Percentiles rank a stretch among this genome's conserved stretches.
These are phyloP conservation scores for Rotaria magnacalcarata DNA, from an alignment of 2,888 invertebrate genomes.

Conservation along the genomic window DNA sequence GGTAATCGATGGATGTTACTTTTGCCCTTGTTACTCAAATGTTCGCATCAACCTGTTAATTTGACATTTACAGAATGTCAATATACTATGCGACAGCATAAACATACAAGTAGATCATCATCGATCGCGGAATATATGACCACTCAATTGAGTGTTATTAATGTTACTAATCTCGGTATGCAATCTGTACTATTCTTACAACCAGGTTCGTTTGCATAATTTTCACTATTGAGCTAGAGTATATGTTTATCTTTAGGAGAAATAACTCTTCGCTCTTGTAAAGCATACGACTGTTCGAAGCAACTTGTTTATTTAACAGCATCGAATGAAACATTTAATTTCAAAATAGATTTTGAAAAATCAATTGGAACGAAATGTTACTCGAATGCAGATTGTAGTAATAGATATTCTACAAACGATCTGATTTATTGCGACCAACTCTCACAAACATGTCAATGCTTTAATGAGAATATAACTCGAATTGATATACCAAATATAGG, in stretches of 20 bases:
- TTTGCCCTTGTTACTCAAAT: conserved; percentile 9
- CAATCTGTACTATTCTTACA: neutral
- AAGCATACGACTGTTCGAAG: neutral
- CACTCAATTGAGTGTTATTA: neutral
- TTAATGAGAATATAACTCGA: neutral
- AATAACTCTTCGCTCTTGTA: conserved; percentile 8
- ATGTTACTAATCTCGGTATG: conserved; percentile 31
- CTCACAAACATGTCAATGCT: conserved; percentile 10
- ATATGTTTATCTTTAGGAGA: neutral
- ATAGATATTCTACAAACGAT: neutral
- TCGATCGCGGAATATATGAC: neutral
- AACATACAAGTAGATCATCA: neutral
- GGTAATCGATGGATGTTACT: neutral
- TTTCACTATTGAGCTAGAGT: neutral
- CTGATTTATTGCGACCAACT: neutral
- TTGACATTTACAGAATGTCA: conserved; percentile 34
- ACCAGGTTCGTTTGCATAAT: neutral
- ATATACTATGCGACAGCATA: conserved; percentile 9
- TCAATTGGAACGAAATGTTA: neutral
- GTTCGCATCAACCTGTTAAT: conserved; percentile 13
- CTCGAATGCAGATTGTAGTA: neutral
- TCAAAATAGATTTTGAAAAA: conserved; percentile 5
- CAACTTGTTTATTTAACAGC: conserved; percentile 11
- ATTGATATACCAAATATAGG: neutral
- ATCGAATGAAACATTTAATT: conserved; percentile 28